phyloP scores from a whole-genome alignment of 2,888 invertebrate genomes.

The Notodonta dromedarius region DNA sequence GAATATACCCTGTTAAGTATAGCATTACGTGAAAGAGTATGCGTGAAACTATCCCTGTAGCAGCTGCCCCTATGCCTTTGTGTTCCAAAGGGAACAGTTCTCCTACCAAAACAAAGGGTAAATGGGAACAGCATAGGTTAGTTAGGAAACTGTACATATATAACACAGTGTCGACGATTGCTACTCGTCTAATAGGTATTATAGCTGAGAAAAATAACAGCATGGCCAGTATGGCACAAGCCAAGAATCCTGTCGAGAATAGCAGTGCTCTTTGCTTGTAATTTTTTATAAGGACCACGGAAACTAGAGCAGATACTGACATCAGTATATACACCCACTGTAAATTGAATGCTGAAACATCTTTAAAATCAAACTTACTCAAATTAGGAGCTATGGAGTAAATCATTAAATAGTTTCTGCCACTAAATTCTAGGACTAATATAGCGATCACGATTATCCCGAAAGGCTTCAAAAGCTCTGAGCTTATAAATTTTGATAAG shows the following conservation, averaged over 20 bases:
- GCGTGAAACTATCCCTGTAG: not conserved
- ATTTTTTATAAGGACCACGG: not conserved
- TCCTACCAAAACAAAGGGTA: not conserved
- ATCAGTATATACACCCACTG: not conserved
- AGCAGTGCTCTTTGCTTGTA: not conserved
- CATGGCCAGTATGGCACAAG: not conserved
- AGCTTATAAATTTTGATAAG: not conserved
- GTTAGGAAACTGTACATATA: not conserved
- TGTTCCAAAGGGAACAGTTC: not conserved
- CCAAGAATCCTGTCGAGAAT: not conserved
- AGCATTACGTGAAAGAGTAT: not conserved
- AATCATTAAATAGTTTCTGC: not conserved
- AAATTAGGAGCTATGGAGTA: not conserved
- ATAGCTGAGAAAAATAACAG: slow-evolving; percentile 1
- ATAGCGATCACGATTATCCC: not conserved
- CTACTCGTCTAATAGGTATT: not conserved
- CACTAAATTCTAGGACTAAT: not conserved
- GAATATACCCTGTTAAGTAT: not conserved
- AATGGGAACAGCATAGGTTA: not conserved
- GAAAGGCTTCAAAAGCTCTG: slow-evolving; percentile 1
- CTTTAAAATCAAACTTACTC: not conserved
- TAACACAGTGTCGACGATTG: not conserved
- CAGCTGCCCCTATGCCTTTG: not conserved
- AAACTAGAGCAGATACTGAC: not conserved
- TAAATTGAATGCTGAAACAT: not conserved